Base-by-base conservation (phyloP, 53 echinoderm and acorn worm species). In the Luidia sarsii region DNA sequence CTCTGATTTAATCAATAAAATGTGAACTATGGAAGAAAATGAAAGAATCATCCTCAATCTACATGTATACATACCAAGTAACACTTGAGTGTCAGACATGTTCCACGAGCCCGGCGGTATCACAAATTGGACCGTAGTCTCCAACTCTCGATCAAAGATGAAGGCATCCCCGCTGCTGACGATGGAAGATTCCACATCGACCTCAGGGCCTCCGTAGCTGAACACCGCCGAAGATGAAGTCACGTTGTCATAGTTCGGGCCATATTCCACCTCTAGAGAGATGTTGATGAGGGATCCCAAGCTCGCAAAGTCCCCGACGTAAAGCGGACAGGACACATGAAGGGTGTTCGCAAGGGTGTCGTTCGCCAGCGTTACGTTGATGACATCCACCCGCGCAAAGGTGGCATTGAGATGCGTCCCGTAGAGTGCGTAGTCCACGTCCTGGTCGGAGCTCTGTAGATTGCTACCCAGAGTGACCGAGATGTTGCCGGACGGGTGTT, bases 181-280 rank as follows among this genome's bases (percentile, higher is more conserved):
- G 16, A 39, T 11, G 45, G 60, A 46, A 48, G 4, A 25, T 15
- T 48, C 28, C 8, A 29, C 39, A 54, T 62, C 70, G 69, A 79
- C 70, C 57, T 79, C 80, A 23, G 70, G 83, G 9, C 89, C 79
- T 52, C 80, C 60, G 50, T 83, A 83, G 20, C 64, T 49, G 2
- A 83, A 62, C 46, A 51, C 43, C 56, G 16, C 56, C 2, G 43
- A 55, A 2, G 16, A 54, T 1, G 62, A 61, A 5, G n/a, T 49
- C 6, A 8, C 14, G 22, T 57, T 33, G 22, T 70, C 61, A 8
- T 50, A 70, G n/a, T 24, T 71, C 36, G 36, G 2, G 3, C 61
- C 65, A 71, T 71, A 71, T 25, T 70, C 64, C 1, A 83, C 71
- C 11, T 0, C 36, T 0, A 70, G 48, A 10, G 83, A 61, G 2